Evolutionary conservation across 2,113 vertebrate genomes (phyloP).

Genomic region (Cygnus buccinator): DNA sequence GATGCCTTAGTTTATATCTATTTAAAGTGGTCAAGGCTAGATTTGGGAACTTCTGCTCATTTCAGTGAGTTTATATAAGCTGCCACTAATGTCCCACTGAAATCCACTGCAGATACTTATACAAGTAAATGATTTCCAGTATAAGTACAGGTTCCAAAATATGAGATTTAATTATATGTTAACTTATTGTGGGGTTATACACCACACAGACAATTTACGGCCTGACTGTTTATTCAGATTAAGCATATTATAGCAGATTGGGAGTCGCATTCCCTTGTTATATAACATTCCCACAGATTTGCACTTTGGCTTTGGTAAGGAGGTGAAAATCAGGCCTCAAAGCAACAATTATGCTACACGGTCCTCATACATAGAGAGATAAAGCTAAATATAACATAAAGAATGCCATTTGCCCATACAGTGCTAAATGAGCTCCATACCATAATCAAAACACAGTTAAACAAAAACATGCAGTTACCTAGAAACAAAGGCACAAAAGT

Average conservation of each 20-base stretch:
- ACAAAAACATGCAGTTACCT: conserved; percentile 71
- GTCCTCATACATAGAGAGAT: conserved; percentile 18
- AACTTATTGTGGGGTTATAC: neutral
- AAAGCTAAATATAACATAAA: conserved; percentile 62
- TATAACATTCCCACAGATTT: conserved; percentile 8
- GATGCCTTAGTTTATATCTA: neutral
- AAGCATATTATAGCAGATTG: neutral
- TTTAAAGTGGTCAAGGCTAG: neutral
- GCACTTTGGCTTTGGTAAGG: neutral
- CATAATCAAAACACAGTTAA: conserved; percentile 72
- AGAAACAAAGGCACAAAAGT: conserved; percentile 68
- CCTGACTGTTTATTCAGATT: neutral
- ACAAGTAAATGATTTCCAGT: neutral
- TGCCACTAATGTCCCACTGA: neutral
- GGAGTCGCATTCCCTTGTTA: neutral
- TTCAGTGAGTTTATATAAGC: neutral
- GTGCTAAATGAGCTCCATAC: conserved; percentile 67
- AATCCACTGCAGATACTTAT: neutral
- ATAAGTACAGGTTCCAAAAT: neutral
- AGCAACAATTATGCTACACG: neutral
- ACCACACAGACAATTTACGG: conserved; percentile 1
- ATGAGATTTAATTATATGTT: neutral
- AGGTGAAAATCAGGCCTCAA: conserved; percentile 19
- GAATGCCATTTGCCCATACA: conserved; percentile 48
- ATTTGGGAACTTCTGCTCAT: neutral